These are phyloP conservation scores for Coptotermes formosanus DNA, from an alignment of 1,140 invertebrate species.

Conservation along the genomic window DNA sequence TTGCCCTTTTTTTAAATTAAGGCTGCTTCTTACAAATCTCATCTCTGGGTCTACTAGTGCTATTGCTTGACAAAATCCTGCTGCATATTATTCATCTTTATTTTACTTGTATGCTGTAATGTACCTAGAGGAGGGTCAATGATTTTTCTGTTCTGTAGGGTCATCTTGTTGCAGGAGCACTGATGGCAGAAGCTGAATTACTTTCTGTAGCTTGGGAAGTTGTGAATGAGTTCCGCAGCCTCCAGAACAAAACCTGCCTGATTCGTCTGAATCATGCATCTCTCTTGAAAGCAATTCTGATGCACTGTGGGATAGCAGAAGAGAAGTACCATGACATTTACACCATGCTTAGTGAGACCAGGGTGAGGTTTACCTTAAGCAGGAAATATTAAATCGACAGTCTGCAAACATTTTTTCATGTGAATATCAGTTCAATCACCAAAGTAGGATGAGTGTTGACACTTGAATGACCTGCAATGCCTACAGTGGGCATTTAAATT, in stretches of 20 bases:
- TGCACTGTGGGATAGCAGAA: slow-evolving; percentile 76
- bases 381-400: too few species aligned
- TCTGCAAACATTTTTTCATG: too few species aligned
- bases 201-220: slow-evolving; percentile 76
- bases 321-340: slow-evolving; percentile 68
- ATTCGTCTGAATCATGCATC: slow-evolving; percentile 82
- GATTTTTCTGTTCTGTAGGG: slow-evolving; percentile 3
- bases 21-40: too few species aligned
- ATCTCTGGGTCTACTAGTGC: background rate
- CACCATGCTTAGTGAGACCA: slow-evolving; percentile 59
- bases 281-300: slow-evolving; percentile 73
- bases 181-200: slow-evolving; percentile 83
- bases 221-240: slow-evolving; percentile 64
- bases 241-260: slow-evolving; percentile 66
- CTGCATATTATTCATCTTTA: background rate
- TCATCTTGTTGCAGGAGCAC: slow-evolving; percentile 52
- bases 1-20: too few species aligned
- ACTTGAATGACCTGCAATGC: too few species aligned
- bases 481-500: too few species aligned
- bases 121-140: background rate
- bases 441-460: too few species aligned
- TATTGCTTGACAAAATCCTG: background rate
- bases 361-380: slow-evolving; percentile 46
- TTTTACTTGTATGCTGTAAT: background rate
- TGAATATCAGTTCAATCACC: too few species aligned